Conservation (phyloP, 2,888 invertebrate species). For the Patella pellucida region DNA sequence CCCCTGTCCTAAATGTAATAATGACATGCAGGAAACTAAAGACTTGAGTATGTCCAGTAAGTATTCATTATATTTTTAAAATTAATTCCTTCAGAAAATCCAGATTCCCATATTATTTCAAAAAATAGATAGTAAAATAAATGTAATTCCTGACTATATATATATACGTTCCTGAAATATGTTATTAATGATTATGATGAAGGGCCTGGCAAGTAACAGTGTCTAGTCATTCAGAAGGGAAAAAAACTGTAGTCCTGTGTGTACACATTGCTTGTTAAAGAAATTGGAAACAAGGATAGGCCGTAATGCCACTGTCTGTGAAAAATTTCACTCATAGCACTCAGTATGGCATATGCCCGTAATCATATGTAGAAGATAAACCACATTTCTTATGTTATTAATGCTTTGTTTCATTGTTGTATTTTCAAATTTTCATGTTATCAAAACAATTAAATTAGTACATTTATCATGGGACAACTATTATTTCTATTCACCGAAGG, state of each 20-base stretch:
- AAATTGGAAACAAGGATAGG: background rate
- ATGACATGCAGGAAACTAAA: constrained; percentile 91
- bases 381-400: background rate
- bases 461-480: too few relatives aligned
- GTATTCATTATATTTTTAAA: constrained; percentile 51
- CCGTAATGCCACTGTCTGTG: background rate
- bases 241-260: background rate
- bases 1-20: constrained; percentile 95
- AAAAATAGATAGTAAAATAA: too few relatives aligned
- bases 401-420: background rate
- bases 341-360: too few relatives aligned
- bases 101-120: too few relatives aligned
- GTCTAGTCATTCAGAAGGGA: too few relatives aligned
- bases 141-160: too few relatives aligned
- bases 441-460: too few relatives aligned
- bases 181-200: background rate
- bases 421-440: too few relatives aligned
- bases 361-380: too few relatives aligned
- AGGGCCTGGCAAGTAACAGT: too few relatives aligned
- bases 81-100: background rate
- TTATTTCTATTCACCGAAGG: too few relatives aligned
- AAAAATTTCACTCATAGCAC: too few relatives aligned
- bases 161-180: background rate
- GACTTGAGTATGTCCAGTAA: constrained; percentile 95
- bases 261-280: background rate